phyloP scores from a whole-genome alignment of 1,140 invertebrate species.

The Anastrepha obliqua region DNA sequence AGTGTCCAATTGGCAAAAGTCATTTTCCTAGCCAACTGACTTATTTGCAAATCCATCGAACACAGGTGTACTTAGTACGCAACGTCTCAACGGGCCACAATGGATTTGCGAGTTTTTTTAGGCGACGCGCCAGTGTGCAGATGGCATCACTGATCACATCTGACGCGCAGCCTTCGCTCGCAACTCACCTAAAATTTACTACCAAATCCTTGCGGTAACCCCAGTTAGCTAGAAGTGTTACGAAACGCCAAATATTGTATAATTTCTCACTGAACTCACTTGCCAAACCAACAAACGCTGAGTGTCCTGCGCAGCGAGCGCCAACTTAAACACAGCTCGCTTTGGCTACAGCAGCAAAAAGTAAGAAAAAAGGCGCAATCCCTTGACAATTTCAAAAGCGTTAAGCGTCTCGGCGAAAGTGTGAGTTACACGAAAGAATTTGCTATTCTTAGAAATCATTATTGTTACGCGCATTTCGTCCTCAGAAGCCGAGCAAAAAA shows the following conservation, averaged over 20 bases:
- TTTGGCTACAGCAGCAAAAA: background rate
- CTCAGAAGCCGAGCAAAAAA: background rate
- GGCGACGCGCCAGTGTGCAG: background rate
- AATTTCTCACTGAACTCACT: background rate
- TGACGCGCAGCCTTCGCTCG: background rate
- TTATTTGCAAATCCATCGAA: slow-evolving; percentile 7
- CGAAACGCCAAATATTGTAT: background rate
- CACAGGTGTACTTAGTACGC: background rate
- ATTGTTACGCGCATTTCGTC: background rate
- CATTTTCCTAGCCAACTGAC: background rate
- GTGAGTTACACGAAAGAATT: background rate
- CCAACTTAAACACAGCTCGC: background rate
- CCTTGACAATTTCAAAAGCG: background rate
- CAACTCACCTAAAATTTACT: slow-evolving; percentile 12
- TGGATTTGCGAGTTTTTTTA: background rate
- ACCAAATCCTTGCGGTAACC: slow-evolving; percentile 28
- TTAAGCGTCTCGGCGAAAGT: background rate
- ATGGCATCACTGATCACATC: slow-evolving; percentile 16
- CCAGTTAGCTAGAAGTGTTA: background rate
- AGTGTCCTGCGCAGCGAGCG: background rate
- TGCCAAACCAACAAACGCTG: background rate
- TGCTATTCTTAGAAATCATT: background rate
- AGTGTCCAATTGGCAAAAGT: slow-evolving; percentile 2
- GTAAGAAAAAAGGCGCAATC: background rate
- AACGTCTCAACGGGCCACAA: background rate